These are phyloP conservation scores for Botrylloides violaceus DNA, from an alignment of 23 tunicate genomes.

Conservation along the genomic window DNA sequence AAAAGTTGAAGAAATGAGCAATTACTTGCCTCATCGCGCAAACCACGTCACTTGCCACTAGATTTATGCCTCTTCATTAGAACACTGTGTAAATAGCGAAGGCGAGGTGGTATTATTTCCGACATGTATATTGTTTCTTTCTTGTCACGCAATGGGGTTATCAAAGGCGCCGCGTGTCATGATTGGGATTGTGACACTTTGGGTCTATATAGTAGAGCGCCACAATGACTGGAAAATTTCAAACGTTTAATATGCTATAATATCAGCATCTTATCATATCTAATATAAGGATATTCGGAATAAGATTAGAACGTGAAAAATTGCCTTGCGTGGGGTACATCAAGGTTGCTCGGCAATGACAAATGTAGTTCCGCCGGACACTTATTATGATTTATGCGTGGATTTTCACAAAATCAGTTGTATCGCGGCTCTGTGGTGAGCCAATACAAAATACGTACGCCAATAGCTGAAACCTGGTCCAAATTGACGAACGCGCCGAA, in stretches of 20 bases:
- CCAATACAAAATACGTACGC: no score
- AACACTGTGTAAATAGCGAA: conserved; percentile 9
- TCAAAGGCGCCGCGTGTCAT: conserved; percentile 3
- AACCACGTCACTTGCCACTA: conserved; percentile 4
- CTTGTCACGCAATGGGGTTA: background rate
- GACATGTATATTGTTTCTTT: conserved; percentile 22
- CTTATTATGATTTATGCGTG: no score
- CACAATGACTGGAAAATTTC: background rate
- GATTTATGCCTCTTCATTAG: conserved; percentile 28
- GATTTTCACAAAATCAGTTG: no score
- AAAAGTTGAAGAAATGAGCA: conserved; percentile 12
- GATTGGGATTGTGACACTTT: background rate
- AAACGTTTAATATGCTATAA: no score
- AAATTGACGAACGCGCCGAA: no score
- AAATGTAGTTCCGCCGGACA: background rate
- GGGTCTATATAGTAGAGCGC: background rate
- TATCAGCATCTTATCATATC: background rate
- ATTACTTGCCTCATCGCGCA: conserved; percentile 5
- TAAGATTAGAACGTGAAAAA: background rate
- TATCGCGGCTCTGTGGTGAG: no score
- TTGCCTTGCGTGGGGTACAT: background rate
- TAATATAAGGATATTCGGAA: background rate
- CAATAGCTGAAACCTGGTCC: no score
- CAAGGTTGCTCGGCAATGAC: background rate
- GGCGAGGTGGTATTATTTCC: conserved; percentile 13